These are phyloP conservation scores for Drosophila fuyamai DNA, from an alignment of 1,140 invertebrate genomes.

Conservation along the genomic window DNA sequence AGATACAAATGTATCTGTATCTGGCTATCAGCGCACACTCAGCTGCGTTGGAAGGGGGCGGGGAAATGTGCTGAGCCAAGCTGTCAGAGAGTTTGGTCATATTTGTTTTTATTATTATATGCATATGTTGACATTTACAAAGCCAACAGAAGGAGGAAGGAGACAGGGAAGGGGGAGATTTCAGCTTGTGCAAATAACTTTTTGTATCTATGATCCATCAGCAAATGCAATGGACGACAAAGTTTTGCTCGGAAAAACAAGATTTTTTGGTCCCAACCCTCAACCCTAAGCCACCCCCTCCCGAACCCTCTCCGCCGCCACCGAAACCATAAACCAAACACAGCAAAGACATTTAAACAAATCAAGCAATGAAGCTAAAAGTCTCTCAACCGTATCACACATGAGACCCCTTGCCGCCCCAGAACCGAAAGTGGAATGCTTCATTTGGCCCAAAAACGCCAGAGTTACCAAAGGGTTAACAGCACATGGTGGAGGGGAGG, in stretches of 20 bases:
- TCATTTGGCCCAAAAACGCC: conserved; percentile 72
- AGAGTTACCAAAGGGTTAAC: conserved; percentile 42
- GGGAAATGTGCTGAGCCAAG: conserved; percentile 74
- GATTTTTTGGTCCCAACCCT: conserved; percentile 64
- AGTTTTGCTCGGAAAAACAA: conserved; percentile 77
- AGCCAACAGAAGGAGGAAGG: conserved; percentile 22
- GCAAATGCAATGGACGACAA: conserved; percentile 75
- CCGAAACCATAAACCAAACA: conserved; percentile 80
- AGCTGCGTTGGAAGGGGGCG: background rate
- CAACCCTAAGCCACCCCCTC: conserved; percentile 7
- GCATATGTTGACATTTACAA: conserved; percentile 81
- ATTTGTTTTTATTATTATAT: conserved; percentile 83
- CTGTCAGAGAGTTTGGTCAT: conserved; percentile 74
- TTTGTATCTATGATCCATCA: conserved; percentile 79
- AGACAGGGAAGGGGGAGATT: conserved; percentile 7
- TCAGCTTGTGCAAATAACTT: conserved; percentile 78
- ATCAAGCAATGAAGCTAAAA: conserved; percentile 82
- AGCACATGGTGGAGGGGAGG: background rate
- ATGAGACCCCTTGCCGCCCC: conserved; percentile 42
- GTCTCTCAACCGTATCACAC: conserved; percentile 76
- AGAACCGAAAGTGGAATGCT: conserved; percentile 49
- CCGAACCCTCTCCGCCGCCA: background rate
- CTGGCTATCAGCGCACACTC: conserved; percentile 40
- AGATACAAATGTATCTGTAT: conserved; percentile 63
- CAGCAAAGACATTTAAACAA: conserved; percentile 82